These are phyloP conservation scores for Drosophila sucinea DNA, from an alignment of 1,140 invertebrate genomes.

Conservation along the genomic window DNA sequence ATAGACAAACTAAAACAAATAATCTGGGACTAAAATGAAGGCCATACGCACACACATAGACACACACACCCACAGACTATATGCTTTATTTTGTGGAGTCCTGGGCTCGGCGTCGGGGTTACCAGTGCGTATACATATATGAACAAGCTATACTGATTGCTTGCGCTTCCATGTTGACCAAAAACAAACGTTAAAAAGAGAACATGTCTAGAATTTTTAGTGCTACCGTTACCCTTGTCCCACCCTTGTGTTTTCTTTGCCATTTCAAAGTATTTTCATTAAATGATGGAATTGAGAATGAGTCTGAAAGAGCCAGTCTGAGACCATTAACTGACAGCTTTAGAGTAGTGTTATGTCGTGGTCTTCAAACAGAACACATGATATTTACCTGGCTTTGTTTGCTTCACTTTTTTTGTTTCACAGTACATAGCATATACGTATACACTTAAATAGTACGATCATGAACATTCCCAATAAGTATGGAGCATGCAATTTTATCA, in stretches of 20 bases:
- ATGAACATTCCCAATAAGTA: not conserved
- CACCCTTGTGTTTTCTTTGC: not conserved
- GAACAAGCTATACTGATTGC: constrained; percentile 10
- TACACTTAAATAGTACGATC: not conserved
- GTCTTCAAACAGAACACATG: not conserved
- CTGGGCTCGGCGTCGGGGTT: not conserved
- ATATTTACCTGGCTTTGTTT: not conserved
- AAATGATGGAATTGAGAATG: constrained; percentile 13
- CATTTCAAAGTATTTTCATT: constrained; percentile 15
- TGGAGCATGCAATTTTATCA: too few species aligned
- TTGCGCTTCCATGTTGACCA: constrained; percentile 31
- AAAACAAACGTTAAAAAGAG: constrained; percentile 45
- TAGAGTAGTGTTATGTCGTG: not conserved
- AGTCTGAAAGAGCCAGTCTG: not conserved
- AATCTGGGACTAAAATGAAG: constrained; percentile 36
- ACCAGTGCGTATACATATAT: not conserved
- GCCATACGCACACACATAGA: not conserved
- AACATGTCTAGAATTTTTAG: constrained; percentile 73
- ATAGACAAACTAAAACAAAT: constrained; percentile 69
- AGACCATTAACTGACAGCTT: constrained; percentile 32
- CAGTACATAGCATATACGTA: not conserved
- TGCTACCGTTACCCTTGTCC: constrained; percentile 20
- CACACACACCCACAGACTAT: not conserved
- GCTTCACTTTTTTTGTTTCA: not conserved
- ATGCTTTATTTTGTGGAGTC: not conserved